phyloP scores from a whole-genome alignment of 2,888 invertebrate genomes.

The Rhagophthalmus giganteus region DNA sequence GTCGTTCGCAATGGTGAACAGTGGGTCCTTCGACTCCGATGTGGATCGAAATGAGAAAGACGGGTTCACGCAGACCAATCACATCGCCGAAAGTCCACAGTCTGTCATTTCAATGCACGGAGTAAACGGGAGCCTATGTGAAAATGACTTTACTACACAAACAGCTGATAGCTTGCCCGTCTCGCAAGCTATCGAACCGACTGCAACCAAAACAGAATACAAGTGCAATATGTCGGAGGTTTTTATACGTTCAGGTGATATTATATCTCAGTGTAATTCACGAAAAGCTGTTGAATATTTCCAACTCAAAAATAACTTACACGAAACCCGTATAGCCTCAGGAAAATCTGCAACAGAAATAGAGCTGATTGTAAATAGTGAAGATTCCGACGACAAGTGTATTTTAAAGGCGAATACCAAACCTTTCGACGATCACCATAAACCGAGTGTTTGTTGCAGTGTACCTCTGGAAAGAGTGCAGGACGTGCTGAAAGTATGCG shows the following conservation, averaged over 20 bases:
- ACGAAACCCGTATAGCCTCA: slow-evolving; percentile 4
- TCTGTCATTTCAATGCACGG: slow-evolving; percentile 40
- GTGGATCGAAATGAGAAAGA: slow-evolving; percentile 45
- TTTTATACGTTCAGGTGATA: slow-evolving; percentile 7
- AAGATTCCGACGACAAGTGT: background rate
- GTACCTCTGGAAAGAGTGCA: slow-evolving; percentile 51
- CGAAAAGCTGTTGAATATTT: slow-evolving; percentile 1
- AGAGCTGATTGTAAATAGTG: slow-evolving; percentile 1
- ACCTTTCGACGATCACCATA: slow-evolving; percentile 1
- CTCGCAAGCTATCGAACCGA: slow-evolving; percentile 41
- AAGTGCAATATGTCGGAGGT: slow-evolving; percentile 34
- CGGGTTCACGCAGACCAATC: slow-evolving; percentile 41
- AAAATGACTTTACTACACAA: slow-evolving; percentile 40
- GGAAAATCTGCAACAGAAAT: slow-evolving; percentile 5
- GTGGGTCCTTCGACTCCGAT: slow-evolving; percentile 48
- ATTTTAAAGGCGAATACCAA: background rate
- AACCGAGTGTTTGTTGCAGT: slow-evolving; percentile 49
- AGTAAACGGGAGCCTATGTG: slow-evolving; percentile 37
- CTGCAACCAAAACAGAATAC: slow-evolving; percentile 41
- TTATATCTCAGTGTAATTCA: background rate
- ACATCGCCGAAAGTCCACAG: slow-evolving; percentile 35
- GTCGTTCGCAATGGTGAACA: slow-evolving; percentile 48
- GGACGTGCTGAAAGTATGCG: slow-evolving; percentile 39
- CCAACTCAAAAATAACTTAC: background rate
- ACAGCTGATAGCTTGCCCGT: slow-evolving; percentile 39